Evolutionary conservation across 2,888 invertebrate species (phyloP).

Genomic region (Plebejus melissa): DNA sequence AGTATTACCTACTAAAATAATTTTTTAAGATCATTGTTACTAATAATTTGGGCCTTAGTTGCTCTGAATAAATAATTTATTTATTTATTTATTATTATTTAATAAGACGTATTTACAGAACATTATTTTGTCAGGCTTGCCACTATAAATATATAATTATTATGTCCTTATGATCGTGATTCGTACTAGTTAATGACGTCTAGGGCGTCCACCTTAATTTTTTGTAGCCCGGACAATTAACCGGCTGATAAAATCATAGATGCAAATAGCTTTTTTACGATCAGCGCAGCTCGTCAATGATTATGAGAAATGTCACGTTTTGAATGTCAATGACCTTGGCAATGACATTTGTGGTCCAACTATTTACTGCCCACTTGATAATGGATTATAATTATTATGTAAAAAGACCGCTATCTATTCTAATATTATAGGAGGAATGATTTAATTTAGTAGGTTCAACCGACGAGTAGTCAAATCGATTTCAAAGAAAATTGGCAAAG

Average conservation of each 20-base stretch:
- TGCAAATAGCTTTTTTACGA: constrained; percentile 19
- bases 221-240: not conserved
- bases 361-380: not conserved
- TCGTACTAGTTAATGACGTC: not conserved
- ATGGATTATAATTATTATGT: not conserved
- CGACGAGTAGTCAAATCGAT: too few relatives aligned
- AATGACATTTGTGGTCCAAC: constrained; percentile 3
- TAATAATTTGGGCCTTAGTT: too few relatives aligned
- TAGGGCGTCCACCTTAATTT: not conserved
- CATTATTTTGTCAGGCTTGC: too few relatives aligned
- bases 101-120: not conserved
- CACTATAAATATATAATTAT: not conserved
- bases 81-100: too few relatives aligned
- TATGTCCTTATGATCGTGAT: not conserved
- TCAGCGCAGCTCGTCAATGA: not conserved
- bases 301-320: constrained; percentile 13
- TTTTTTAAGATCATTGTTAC: too few relatives aligned
- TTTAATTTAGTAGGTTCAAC: not conserved
- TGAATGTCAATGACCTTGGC: constrained; percentile 24
- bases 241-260: constrained; percentile 19
- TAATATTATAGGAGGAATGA: not conserved
- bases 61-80: too few relatives aligned
- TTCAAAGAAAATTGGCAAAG: too few relatives aligned
- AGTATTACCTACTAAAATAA: too few relatives aligned
- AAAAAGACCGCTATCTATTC: not conserved